Conservation (phyloP, 2,113 vertebrate genomes). For the Hemibagrus wyckioides region DNA sequence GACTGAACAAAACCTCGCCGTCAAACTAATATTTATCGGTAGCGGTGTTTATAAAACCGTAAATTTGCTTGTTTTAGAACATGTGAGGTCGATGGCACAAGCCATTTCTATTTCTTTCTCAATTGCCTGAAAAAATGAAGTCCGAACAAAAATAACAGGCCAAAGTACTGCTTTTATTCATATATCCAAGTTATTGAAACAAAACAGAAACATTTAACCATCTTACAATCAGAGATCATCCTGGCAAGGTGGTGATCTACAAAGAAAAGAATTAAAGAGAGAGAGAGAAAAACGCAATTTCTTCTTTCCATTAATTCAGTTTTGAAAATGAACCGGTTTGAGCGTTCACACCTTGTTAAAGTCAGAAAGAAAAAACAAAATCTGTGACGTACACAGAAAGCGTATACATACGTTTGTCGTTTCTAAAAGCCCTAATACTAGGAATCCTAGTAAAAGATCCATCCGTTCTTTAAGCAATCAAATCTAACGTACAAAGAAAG, state of each 20-base stretch:
- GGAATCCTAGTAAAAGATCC: constrained; percentile 34
- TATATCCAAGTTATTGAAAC: background rate
- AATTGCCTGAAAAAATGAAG: background rate
- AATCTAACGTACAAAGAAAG: constrained; percentile 33
- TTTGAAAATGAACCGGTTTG: background rate
- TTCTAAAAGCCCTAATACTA: constrained; percentile 25
- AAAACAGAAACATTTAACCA: background rate
- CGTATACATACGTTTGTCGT: background rate
- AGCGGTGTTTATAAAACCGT: background rate
- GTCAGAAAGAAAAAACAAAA: background rate
- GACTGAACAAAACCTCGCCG: background rate
- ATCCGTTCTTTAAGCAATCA: background rate
- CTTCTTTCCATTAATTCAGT: background rate
- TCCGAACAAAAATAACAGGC: background rate
- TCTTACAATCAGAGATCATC: background rate
- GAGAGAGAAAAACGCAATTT: too few relatives aligned
- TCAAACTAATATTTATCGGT: too few relatives aligned
- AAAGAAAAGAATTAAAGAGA: background rate
- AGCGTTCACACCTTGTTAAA: background rate
- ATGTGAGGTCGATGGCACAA: background rate
- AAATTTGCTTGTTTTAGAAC: background rate
- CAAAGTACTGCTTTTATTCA: constrained; percentile 26
- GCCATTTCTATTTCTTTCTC: background rate
- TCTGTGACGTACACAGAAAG: constrained; percentile 20
- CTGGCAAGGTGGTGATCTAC: background rate